Evolutionary conservation across 2,113 vertebrate genomes (phyloP), one percentile per base, ranked within the genome.

Genomic region (Clarias gariepinus): DNA sequence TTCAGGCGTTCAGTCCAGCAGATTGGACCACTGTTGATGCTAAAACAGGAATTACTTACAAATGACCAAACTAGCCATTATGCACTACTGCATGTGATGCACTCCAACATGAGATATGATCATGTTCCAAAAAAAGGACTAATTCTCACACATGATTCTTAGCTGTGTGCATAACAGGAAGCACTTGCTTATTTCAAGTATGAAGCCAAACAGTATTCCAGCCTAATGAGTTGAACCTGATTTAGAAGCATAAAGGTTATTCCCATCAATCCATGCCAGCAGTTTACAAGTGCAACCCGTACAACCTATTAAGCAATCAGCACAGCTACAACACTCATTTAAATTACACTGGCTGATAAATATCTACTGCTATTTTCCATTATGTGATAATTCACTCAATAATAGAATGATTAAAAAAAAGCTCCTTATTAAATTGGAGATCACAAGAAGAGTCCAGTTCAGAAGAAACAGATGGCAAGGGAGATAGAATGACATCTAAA

Each of bases 201-300:
- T 68, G 84, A 89, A 69, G 66, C 68, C 78, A 85, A 89, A 83
- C 83, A 80, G 61, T 85, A 86, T 81, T 60, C 61, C 57, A 80
- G 78, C 61, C 61, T 86, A 87, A 89, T 89, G 86, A 87, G 81
- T 86, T 83, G 74, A 84, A 84, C 81, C 79, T 82, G 89, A 89
- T 88, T 89, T 88, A 89, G 84, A 88, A 88, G 85, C 84, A 30
- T 88, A 89, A 88, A 89, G 86, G 89, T 88, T 89, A 89, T 76
- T 55, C 86, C 81, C 86, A 89, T 89, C 89, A 84, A 89, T 89
- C 86, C 89, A 89, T 76, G 86, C 86, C 89, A 86, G 52, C 47
- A 58, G 73, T 84, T 87, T 86, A 86, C 81, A 55, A 86, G 25
- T 81, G 60, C 85, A 79, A 82, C 88, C 88, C 84, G 76, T 47